Conservation (phyloP, 2,113 vertebrate species). For the Ctenodactylus gundi region DNA sequence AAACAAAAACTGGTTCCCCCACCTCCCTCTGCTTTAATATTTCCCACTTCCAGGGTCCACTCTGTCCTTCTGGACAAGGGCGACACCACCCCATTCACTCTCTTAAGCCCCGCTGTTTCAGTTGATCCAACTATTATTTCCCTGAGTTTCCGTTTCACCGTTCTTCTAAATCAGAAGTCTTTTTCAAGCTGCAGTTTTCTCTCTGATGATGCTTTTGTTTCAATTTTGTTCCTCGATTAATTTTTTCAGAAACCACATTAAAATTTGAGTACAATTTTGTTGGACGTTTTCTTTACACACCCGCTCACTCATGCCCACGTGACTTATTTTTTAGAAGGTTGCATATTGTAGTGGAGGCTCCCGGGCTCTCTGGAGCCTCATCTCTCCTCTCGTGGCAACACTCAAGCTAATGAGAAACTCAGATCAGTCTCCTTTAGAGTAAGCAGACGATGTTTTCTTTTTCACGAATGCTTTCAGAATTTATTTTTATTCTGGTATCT, state of each 20-base stretch:
- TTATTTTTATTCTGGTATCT: background rate
- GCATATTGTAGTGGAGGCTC: no score
- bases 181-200: background rate
- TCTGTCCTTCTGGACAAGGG: background rate
- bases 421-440: background rate
- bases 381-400: background rate
- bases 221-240: background rate
- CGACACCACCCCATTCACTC: no score
- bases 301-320: no score
- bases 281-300: background rate
- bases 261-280: background rate
- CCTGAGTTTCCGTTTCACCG: background rate
- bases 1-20: background rate
- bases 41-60: background rate
- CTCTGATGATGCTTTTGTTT: background rate
- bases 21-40: background rate
- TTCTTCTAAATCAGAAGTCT: background rate
- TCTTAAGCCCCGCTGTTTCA: background rate
- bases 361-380: fast-evolving
- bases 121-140: background rate
- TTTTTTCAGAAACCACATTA: background rate
- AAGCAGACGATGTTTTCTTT: background rate
- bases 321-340: background rate
- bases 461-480: background rate
- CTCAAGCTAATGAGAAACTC: background rate